Percentiles rank a stretch among this genome's conserved stretches.
phyloP scores from a whole-genome alignment of 2,888 invertebrate species.

The Spatulosminthurus flaviceps region DNA sequence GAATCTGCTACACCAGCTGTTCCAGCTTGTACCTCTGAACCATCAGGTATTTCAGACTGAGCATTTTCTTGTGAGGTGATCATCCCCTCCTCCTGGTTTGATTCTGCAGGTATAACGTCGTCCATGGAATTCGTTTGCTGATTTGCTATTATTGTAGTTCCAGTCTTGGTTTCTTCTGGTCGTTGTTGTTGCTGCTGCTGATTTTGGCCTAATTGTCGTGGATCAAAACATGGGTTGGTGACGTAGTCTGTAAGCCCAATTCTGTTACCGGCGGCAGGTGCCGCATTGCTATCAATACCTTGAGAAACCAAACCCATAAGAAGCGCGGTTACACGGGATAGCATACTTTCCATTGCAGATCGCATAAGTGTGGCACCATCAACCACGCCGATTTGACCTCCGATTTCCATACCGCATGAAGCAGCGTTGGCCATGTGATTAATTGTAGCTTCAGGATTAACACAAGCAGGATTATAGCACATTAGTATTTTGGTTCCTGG shows the following conservation, averaged over 20 bases:
- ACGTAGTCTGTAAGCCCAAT: background rate
- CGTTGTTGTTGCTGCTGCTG: background rate
- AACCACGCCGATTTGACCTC: background rate
- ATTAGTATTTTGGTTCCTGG: slow-evolving; percentile 14
- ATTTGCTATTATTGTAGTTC: too few species aligned
- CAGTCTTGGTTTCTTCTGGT: too few species aligned
- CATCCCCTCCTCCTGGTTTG: too few species aligned
- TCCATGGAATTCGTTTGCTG: too few species aligned
- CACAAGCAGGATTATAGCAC: slow-evolving; percentile 24
- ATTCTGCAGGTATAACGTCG: too few species aligned
- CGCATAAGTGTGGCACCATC: slow-evolving; percentile 23
- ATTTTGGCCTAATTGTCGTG: background rate
- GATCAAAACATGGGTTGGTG: background rate
- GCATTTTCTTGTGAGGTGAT: too few species aligned
- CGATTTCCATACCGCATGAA: slow-evolving; percentile 15
- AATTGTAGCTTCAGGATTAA: background rate
- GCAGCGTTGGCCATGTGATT: slow-evolving; percentile 27
- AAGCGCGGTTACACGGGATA: slow-evolving; percentile 16
- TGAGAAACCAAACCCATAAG: background rate
- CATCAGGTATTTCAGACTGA: too few species aligned
- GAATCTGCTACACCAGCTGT: too few species aligned
- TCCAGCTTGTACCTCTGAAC: too few species aligned
- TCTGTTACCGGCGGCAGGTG: background rate
- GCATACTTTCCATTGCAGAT: slow-evolving; percentile 35
- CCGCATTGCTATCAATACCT: background rate